Evolutionary conservation across 1,140 invertebrate genomes (phyloP), one percentile per base, ranked within the genome.

Genomic region (Cecropterus lyciades): DNA sequence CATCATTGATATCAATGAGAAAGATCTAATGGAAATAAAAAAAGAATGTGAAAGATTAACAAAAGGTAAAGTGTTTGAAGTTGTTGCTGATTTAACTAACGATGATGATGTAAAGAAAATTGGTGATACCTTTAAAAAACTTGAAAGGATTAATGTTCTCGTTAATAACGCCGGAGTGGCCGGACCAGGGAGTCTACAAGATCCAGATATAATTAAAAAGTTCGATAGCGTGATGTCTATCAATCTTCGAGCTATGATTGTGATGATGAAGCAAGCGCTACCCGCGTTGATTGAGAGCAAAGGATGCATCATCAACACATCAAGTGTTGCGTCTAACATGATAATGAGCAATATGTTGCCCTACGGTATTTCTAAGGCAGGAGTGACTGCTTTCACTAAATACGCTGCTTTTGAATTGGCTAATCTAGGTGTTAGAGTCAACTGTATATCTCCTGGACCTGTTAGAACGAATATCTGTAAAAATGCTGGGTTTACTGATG

Each of bases 111-210:
- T 24, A 24, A 5, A 1, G 5, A 24, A 5, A 24, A 24, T 24
- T 24, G 20, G 1, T 24, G 20, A 24, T 24, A 5, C 5, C 5
- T 5, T 24, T 5, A 24, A 24, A 24, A 5, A 1, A 5, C 5
- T 24, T 24, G 20, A 5, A 1, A 24, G 5, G 20, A 24, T 24
- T 5, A 5, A 24, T 24, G 20, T 24, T 24, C 20, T 79, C 7
- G 48, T 81, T 1, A 79, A 79, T 17, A 74, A 74, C 65, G 69
- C 74, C n/a, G 75, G 70, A 16, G 65, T 71, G n/a, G 48, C 13
- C 14, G 59, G 24, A 53, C 1, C 14, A 3, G 20, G 20, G 1
- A 60, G 17, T 20, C 51, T 81, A 15, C 37, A 55, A 6, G 67
- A 72, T 51, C 1, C 65, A 24, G 55, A 70, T 24, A 17, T 79